Base-by-base conservation (phyloP, 2,113 vertebrate species). In the Passer montanus region DNA sequence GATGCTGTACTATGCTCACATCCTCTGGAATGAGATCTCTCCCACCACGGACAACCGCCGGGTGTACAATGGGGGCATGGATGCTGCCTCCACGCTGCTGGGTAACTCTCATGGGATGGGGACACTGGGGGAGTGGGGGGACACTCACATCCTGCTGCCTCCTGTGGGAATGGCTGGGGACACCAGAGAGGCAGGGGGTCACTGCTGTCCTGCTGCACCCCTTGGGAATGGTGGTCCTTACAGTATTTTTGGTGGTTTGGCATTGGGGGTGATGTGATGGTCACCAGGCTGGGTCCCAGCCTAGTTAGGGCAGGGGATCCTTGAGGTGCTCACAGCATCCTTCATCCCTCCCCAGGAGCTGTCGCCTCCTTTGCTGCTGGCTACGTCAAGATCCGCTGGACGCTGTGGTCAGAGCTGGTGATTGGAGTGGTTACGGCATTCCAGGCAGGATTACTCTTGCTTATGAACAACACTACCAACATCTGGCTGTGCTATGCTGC, bases 61-160 rank as follows among this genome's bases (percentile, higher is more conserved):
- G 1, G 95, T 98, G 74, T 99, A 99, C 98, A 99, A 99, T 1
- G 99, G 99, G 3, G 99, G 97, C 0, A 98, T 98, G n/a, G 99
- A 99, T 3, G 99, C 99, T 0, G 98, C 98, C 33, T 98, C 99
- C 56, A 99, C 99, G 0, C 97, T 99, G 77, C 98, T 99, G 37
- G 98, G 99, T 99, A 96, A 97, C 20, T 53, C 0, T 0, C 15
- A 15, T 9, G 35, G 52, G 35, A 24, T 47, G 26, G 39, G 67
- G 18, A 58, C 18, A 13, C 18, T 1, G 5, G 10, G 20, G 15
- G 3, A 33, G 35, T 6, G 28, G 13, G 33, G 31, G 35, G 39
- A 59, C 24, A 8, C 24, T 15, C 39, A 27, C 18, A 9, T 69
- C 12, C 55, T 28, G 15, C 47, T 39, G 31, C 23, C 7, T 52